Percentiles rank a stretch among this genome's conserved stretches.
phyloP scores from a whole-genome alignment of 2,888 invertebrate genomes.

The Callyntrura guangdongensis region DNA sequence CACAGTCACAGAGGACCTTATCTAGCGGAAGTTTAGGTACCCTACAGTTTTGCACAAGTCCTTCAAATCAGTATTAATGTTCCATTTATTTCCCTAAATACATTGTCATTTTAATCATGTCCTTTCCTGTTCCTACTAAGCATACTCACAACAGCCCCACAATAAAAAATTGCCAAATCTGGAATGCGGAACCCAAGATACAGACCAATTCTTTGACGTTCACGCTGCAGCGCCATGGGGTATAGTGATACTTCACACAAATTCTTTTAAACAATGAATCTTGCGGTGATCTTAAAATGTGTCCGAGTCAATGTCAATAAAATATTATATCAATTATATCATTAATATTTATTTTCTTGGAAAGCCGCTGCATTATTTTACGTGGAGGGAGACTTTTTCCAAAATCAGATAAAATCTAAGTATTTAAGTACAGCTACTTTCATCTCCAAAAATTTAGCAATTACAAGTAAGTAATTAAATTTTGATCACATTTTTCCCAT shows the following conservation, averaged over 20 bases:
- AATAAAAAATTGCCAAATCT: not conserved
- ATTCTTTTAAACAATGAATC: not conserved
- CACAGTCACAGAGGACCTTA: constrained; percentile 31
- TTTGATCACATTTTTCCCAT: not conserved
- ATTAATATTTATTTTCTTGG: not conserved
- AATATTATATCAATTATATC: not conserved
- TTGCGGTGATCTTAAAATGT: too few species aligned
- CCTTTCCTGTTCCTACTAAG: not conserved
- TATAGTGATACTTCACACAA: constrained; percentile 12
- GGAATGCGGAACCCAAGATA: constrained; percentile 61
- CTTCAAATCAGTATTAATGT: too few species aligned
- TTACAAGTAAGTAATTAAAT: constrained; percentile 45
- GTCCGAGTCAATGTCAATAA: too few species aligned
- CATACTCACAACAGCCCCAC: not conserved
- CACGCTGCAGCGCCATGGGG: constrained; percentile 67
- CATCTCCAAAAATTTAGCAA: constrained; percentile 43
- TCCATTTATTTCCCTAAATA: not conserved
- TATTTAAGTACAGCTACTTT: constrained; percentile 60
- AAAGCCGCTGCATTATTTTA: constrained; percentile 60
- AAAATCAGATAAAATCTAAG: constrained; percentile 30
- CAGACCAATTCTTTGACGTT: constrained; percentile 38
- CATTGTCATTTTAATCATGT: not conserved
- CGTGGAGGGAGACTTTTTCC: constrained; percentile 62
- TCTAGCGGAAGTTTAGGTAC: constrained; percentile 54
- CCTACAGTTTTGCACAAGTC: not conserved